Percentiles rank a stretch among this genome's conserved stretches.
phyloP scores from a whole-genome alignment of 2,888 invertebrate species.

The Heteromurus nitidus region DNA sequence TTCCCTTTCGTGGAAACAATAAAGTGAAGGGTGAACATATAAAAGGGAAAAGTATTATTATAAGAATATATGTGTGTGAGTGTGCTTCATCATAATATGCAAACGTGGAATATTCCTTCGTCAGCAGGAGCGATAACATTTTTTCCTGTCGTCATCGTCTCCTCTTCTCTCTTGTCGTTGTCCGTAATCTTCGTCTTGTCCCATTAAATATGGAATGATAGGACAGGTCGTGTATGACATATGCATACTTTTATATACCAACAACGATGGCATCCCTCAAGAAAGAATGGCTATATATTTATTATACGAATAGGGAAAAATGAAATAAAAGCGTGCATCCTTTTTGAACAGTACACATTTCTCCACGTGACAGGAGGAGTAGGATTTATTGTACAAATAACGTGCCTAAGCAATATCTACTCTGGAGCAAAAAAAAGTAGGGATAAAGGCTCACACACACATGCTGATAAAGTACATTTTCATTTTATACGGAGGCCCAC shows the following conservation, averaged over 20 bases:
- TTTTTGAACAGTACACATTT: constrained; percentile 10
- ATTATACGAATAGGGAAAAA: too few relatives aligned
- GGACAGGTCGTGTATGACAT: too few relatives aligned
- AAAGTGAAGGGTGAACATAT: constrained; percentile 29
- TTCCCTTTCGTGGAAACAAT: constrained; percentile 29
- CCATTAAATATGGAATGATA: constrained; percentile 54
- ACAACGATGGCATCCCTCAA: background rate
- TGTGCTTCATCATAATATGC: background rate
- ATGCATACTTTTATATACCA: constrained; percentile 22
- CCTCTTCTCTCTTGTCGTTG: constrained; percentile 34
- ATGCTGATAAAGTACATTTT: constrained; percentile 28
- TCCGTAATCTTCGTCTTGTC: constrained; percentile 45
- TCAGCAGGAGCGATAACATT: constrained; percentile 42
- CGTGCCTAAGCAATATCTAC: constrained; percentile 10
- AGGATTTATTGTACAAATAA: constrained; percentile 13
- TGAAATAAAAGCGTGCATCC: constrained; percentile 9
- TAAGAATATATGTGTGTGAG: background rate
- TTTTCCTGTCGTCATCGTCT: constrained; percentile 42
- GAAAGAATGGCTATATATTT: too few relatives aligned
- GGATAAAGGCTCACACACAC: background rate
- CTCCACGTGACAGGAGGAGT: constrained; percentile 13
- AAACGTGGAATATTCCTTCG: constrained; percentile 17
- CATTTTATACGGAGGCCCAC: constrained; percentile 6
- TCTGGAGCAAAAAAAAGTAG: constrained; percentile 7
- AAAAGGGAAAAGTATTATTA: constrained; percentile 14